Conservation (phyloP, 2,888 invertebrate species). For the Gibbula magus region DNA sequence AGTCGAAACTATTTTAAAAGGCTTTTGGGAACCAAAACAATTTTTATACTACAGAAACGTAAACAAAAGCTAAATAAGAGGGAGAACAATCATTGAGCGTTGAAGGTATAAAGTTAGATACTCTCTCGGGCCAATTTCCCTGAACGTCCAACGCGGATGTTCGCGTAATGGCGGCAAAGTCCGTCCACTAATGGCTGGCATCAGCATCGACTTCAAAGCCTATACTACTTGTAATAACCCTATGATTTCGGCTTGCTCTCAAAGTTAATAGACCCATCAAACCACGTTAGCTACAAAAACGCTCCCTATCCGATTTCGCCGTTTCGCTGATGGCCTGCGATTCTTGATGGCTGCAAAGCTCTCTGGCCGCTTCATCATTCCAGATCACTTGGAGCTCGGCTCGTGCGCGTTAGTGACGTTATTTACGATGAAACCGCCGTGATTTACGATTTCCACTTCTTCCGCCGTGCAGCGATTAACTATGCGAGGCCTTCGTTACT, state of each 20-base stretch:
- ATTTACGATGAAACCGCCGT: slow-evolving; percentile 17
- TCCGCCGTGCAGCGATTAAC: slow-evolving; percentile 5
- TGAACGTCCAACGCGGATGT: neutral
- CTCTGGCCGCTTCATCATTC: slow-evolving; percentile 9
- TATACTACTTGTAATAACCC: slow-evolving; percentile 10
- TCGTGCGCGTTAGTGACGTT: slow-evolving; percentile 7
- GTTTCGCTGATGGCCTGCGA: slow-evolving; percentile 12
- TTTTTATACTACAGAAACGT: no score
- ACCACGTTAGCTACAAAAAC: slow-evolving; percentile 20
- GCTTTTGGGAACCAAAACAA: no score
- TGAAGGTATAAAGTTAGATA: no score
- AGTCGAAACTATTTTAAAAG: no score
- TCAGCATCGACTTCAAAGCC: slow-evolving; percentile 13
- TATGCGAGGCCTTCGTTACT: neutral
- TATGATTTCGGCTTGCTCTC: slow-evolving; percentile 23
- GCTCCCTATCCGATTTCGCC: slow-evolving; percentile 17
- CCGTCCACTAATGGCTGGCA: slow-evolving; percentile 10
- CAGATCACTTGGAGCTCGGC: neutral
- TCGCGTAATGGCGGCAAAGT: neutral
- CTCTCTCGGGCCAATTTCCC: no score
- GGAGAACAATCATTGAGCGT: no score
- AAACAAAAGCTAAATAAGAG: no score
- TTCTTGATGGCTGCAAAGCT: slow-evolving; percentile 9
- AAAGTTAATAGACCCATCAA: slow-evolving; percentile 28
- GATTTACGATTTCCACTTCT: slow-evolving; percentile 21